Evolutionary conservation across 2,113 vertebrate species (phyloP).

Genomic region (Trogon melanurus): DNA sequence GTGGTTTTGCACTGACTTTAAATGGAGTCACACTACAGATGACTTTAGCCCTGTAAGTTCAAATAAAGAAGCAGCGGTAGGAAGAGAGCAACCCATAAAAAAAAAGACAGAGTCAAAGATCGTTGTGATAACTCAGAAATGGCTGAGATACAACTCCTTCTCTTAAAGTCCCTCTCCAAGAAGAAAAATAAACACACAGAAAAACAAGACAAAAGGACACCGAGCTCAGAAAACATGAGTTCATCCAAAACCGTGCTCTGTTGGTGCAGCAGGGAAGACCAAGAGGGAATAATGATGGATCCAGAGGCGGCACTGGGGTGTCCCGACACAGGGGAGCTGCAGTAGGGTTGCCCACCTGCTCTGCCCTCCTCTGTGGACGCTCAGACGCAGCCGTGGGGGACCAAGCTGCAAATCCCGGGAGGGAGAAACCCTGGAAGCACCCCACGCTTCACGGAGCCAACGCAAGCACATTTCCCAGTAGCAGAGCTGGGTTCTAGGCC

Average conservation of each 20-base stretch:
- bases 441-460: neutral
- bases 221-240: neutral
- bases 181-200: neutral
- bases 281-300: neutral
- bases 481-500: neutral
- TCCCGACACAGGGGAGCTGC: neutral
- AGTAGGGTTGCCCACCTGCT: accelerated
- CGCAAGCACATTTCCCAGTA: neutral
- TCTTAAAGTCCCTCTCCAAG: neutral
- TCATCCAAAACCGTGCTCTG: neutral
- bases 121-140: neutral
- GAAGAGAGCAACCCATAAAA: neutral
- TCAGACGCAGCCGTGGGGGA: accelerated
- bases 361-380: neutral
- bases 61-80: conserved; percentile 43
- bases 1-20: conserved; percentile 52
- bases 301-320: accelerated
- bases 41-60: neutral
- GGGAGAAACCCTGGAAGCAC: neutral
- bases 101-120: neutral
- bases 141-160: neutral
- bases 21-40: conserved; percentile 24
- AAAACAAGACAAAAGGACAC: neutral
- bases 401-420: neutral
- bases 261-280: neutral